Evolutionary conservation across 2,888 invertebrate species (phyloP).

Genomic region (Frankliniella intonsa): DNA sequence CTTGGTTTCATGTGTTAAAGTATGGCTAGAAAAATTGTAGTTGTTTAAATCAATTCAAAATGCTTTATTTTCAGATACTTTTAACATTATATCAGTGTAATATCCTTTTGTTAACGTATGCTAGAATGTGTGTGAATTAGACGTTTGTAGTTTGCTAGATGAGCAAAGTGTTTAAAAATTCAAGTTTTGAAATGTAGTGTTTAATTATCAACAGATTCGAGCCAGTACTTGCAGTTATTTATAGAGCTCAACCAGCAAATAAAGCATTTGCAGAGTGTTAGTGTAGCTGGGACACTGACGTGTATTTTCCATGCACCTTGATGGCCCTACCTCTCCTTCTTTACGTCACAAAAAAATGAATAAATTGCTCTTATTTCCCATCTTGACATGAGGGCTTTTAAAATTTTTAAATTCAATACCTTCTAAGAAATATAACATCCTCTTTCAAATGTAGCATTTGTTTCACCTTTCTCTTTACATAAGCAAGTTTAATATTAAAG

Average conservation of each 20-base stretch:
- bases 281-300: slow-evolving; percentile 6
- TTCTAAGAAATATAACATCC: too few relatives aligned
- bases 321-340: neutral
- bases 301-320: neutral
- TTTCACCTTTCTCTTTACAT: too few relatives aligned
- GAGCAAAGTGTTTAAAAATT: neutral
- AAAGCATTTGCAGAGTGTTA: neutral
- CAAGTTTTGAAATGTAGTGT: neutral
- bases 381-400: too few relatives aligned
- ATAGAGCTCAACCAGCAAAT: neutral
- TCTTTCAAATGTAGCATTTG: too few relatives aligned
- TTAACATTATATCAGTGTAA: neutral
- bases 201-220: too few relatives aligned
- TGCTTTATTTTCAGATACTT: neutral
- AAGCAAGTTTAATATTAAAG: too few relatives aligned
- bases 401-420: too few relatives aligned
- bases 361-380: too few relatives aligned
- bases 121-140: neutral
- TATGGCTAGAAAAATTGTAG: neutral
- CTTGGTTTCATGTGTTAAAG: too few relatives aligned
- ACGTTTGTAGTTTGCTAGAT: neutral
- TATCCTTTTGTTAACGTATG: neutral
- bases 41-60: neutral
- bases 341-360: too few relatives aligned
- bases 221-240: too few relatives aligned